Conservation (phyloP, 2,113 vertebrate genomes). For the Crotalus viridis region DNA sequence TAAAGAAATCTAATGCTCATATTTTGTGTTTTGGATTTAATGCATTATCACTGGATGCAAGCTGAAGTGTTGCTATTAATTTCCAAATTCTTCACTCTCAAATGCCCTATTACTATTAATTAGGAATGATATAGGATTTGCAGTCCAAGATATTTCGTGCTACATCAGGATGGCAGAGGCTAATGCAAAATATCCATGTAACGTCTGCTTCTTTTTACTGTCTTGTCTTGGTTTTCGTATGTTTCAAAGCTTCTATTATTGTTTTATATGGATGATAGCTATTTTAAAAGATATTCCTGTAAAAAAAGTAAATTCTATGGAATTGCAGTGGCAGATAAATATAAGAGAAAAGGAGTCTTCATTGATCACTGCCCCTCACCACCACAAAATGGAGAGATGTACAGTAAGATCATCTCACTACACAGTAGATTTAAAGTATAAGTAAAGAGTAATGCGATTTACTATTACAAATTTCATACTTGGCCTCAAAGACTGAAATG, state of each 20-base stretch:
- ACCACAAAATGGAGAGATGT: neutral
- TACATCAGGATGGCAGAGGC: neutral
- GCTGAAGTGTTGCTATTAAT: conserved; percentile 14
- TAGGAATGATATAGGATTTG: neutral
- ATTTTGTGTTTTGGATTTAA: conserved; percentile 14
- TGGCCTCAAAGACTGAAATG: neutral
- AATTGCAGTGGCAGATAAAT: neutral
- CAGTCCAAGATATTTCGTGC: neutral
- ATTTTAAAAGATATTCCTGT: neutral
- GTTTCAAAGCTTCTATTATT: neutral
- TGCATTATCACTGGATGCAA: conserved; percentile 43
- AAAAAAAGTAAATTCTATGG: neutral
- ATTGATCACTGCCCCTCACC: neutral
- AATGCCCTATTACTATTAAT: neutral
- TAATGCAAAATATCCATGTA: neutral
- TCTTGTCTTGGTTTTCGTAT: neutral
- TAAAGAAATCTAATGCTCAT: neutral
- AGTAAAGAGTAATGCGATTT: neutral
- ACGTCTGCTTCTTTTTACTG: neutral
- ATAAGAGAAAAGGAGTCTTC: neutral
- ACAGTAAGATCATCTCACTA: neutral
- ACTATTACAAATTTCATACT: neutral
- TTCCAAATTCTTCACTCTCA: conserved; percentile 18
- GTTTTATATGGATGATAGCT: neutral
- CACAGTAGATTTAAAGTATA: neutral